These are phyloP conservation scores for Sebastes steindachneri DNA, from an alignment of 2,797 vertebrate species.

Conservation along the genomic window DNA sequence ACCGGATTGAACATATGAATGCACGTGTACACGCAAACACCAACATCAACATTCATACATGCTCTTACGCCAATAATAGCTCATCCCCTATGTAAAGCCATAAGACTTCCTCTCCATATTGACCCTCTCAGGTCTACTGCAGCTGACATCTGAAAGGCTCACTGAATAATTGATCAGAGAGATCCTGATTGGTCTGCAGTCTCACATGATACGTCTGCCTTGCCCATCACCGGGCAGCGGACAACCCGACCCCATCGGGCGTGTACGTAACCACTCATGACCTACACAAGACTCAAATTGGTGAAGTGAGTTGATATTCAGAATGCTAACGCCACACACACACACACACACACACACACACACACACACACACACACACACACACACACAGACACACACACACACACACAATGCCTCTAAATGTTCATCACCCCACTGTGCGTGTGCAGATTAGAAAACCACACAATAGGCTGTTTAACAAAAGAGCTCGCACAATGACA, in stretches of 20 bases:
- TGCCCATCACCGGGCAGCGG: slow-evolving; percentile 43
- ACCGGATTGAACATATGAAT: neutral
- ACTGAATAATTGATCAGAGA: slow-evolving; percentile 77
- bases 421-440: slow-evolving; percentile 28
- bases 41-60: neutral
- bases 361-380: neutral
- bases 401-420: neutral
- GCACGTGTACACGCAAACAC: neutral
- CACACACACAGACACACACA: neutral
- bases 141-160: slow-evolving; percentile 67
- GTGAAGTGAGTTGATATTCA: slow-evolving; percentile 13
- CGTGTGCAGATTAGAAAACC: slow-evolving; percentile 42
- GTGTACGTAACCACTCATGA: slow-evolving; percentile 32
- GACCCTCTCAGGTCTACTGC: slow-evolving; percentile 49
- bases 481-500: slow-evolving; percentile 44
- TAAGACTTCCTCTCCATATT: slow-evolving; percentile 18
- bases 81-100: slow-evolving; percentile 19
- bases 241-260: slow-evolving; percentile 17
- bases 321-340: neutral
- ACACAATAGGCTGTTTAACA: slow-evolving; percentile 41
- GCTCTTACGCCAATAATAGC: neutral
- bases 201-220: slow-evolving; percentile 62
- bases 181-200: slow-evolving; percentile 56
- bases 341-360: neutral
- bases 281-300: slow-evolving; percentile 23